Base-by-base conservation (phyloP, 2,113 vertebrate genomes). In the Phrynocephalus versicolor region DNA sequence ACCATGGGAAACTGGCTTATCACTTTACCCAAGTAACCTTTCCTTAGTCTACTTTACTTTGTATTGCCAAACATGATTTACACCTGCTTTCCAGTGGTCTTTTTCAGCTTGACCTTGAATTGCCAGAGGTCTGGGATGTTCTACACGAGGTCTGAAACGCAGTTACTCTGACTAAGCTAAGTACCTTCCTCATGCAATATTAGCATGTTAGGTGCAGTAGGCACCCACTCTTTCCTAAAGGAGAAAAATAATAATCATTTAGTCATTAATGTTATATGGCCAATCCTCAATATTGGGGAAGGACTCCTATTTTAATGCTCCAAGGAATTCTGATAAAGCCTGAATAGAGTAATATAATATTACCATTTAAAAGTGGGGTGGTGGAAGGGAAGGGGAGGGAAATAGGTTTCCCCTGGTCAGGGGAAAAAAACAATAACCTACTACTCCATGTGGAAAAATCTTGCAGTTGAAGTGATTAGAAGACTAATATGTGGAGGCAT, bases 321-420 rank as follows among this genome's bases (percentile, higher is more conserved):
- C 85, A 37, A 78, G 14, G n/a, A 75, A 25, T 51, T 75, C 65
- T 83, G 58, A 41, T 64, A 51, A 45, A 88, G 10, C 18, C 78
- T 30, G 62, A 87, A 81, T 67, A 3, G 19, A 60, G 16, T 30
- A 45, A 89, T 67, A 62, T 88, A 74, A 85, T 25, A 64, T 78
- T 62, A 70, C 82, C 37, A 30, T 80, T 51, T 84, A 79, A 74
- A 72, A n/a, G 51, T 1, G 55, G n/a, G 41, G 15, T 12, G 12
- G 3, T 23, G 37, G 16, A 13, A 9, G 15, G 21, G 25, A 15
- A 16, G 39, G 45, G 6, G 13, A 39, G 35, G 18, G 6, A 45
- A 65, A 45, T 45, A 45, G 14, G 13, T 45, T 83, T 75, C 57
- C 64, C 30, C 12, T 74, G 57, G 6, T 30, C 45, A 82, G 76